Evolutionary conservation across 2,888 invertebrate genomes (phyloP).

Genomic region (Parasteatoda lunata): DNA sequence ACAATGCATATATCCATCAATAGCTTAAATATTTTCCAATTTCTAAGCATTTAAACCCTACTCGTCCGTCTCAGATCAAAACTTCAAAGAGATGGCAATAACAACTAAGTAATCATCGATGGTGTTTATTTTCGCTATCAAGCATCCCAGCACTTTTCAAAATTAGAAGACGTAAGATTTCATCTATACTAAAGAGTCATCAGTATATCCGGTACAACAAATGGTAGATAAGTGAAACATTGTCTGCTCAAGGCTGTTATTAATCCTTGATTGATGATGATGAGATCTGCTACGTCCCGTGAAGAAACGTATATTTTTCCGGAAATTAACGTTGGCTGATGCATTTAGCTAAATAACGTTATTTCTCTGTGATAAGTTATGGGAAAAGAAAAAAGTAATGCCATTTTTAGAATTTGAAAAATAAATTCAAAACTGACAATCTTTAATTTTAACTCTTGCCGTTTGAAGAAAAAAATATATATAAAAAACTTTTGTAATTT

Average conservation of each 20-base stretch:
- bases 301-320: constrained; percentile 32
- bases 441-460: too few relatives aligned
- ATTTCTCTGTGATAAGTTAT: too few relatives aligned
- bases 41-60: too few relatives aligned
- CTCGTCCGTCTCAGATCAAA: background rate
- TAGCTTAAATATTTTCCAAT: too few relatives aligned
- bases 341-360: constrained; percentile 6
- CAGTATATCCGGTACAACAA: constrained; percentile 35
- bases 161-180: constrained; percentile 29
- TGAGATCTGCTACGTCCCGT: constrained; percentile 3
- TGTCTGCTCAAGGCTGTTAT: constrained; percentile 28
- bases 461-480: too few relatives aligned
- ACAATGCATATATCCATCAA: too few relatives aligned
- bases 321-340: constrained; percentile 29
- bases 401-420: too few relatives aligned
- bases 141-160: constrained; percentile 17
- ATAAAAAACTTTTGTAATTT: too few relatives aligned
- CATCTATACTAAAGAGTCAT: constrained; percentile 15
- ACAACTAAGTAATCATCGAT: constrained; percentile 4
- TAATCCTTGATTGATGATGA: constrained; percentile 49
- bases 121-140: constrained; percentile 36
- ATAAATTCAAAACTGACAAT: too few relatives aligned
- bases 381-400: too few relatives aligned
- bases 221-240: constrained; percentile 42
- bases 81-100: too few relatives aligned